Evolutionary conservation across 2,888 invertebrate species (phyloP), one percentile per base, ranked within the genome.

Genomic region (Zonitis immaculata): DNA sequence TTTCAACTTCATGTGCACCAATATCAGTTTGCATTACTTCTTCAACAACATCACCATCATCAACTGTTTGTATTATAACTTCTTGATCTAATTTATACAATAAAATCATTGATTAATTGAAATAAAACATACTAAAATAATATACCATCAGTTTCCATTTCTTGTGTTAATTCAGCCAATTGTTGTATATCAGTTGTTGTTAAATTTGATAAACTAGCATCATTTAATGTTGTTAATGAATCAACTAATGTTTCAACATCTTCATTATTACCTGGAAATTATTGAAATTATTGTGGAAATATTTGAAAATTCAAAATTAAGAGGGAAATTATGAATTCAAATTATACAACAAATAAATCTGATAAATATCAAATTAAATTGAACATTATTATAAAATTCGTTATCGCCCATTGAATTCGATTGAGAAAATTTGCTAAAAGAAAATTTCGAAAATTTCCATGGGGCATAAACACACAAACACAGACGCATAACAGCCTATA

Each of bases 71-170:
- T 8, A 67, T 58, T 11, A 67, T 58, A 12, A 66, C 56, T 51
- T 67, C 68, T 39, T 58, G 56, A 48, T 66, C 65, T 67, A 63
- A 54, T 9, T 27, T n/a, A 49, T 20, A 49, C 30, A 51, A 3
- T 39, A 16, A 50, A 20, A 47, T 42, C 7, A 47, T 27, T 6
- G 26, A 27, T 8, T 14, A 18, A 16, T 22, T 20, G 44, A 18
- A 44, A 25, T 16, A 16, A 8, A 52, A 42, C 14, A 48, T 25
- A 22, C 8, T 30, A 20, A 44, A 43, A 20, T 27, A 48, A 16
- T 44, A n/a, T 61, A 71, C 69, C 69, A 60, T 71, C 71, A 52
- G 67, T 68, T 48, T 72, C 73, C 66, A 72, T 68, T 25, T 69
- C 69, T 16, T 73, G 67, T 4, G 74, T 71, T 35, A 73, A 60